A percentile compares a stretch with the other conserved stretches of the same genome.
Evolutionary conservation across 2,797 vertebrate species (phyloP).

Genomic region (Liasis olivaceus): DNA sequence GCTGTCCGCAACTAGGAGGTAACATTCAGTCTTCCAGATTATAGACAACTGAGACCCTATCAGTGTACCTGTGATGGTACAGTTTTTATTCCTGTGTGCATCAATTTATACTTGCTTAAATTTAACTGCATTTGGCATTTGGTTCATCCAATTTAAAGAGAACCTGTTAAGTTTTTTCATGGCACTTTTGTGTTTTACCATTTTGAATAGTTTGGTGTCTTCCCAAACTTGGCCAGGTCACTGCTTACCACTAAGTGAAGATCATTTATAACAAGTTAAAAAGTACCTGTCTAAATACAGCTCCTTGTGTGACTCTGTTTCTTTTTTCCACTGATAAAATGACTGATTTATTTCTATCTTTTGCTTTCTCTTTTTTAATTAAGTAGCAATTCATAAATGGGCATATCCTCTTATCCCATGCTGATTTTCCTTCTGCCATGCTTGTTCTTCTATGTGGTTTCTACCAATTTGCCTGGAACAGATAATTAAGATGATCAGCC

Average conservation of each 20-base stretch:
- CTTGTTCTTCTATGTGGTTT: not conserved
- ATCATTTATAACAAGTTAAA: not conserved
- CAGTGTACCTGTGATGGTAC: not conserved
- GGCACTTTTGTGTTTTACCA: not conserved
- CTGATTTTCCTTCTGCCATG: not conserved
- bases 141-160: not conserved
- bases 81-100: not conserved
- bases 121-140: not conserved
- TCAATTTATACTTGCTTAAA: not conserved
- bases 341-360: not conserved
- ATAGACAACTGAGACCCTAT: not conserved
- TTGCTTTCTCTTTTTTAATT: not conserved
- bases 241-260: not conserved
- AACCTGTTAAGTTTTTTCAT: not conserved
- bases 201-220: not conserved
- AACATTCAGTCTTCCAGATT: not conserved
- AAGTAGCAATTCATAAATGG: not conserved
- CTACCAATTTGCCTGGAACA: not conserved
- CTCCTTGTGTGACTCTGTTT: not conserved
- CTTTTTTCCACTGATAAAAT: not conserved
- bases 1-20: not conserved
- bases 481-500: not conserved
- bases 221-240: not conserved
- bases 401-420: not conserved
- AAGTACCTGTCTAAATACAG: not conserved